Base-by-base conservation (phyloP, 1,140 invertebrate species). In the Trichonephila inaurata region DNA sequence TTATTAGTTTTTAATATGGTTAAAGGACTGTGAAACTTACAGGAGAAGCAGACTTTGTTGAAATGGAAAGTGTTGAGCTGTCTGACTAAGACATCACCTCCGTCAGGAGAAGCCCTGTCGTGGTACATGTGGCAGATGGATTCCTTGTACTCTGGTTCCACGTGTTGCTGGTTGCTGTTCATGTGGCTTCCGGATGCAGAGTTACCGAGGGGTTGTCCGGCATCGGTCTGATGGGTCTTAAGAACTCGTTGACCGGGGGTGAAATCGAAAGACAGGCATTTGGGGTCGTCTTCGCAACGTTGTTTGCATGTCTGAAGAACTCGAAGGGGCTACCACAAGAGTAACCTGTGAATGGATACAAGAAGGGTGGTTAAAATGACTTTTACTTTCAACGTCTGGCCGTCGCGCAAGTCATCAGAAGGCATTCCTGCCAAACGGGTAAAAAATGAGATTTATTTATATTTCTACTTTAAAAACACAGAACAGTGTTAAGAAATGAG, bases 191-290 rank as follows among this genome's bases (percentile, higher is more conserved):
- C 61, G 61, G 14, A n/a, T 21, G 28, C 33, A 12, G 18, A 82
- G n/a, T 19, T 40, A 10, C 66, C 83, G 18, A 14, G 44, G 24
- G 33, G 62, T 21, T 87, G n/a, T 60, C 82, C 40, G 21, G 10
- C 81, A 61, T 94, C 87, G 12, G 33, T 51, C 33, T 88, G 51
- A 5, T 83, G 81, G 21, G 94, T 81, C 58, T 87, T 86, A 1
- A 94, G 81, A 93, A 98, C 97, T 51, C 98, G 96, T 95, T 97
- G 97, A 77, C 98, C 98, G 0, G 98, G 98, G 95, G 98, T 97
- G 95, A 98, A 98, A 96, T 98, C 98, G 92, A 99, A 98, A 51
- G 98, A 98, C 64, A 97, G 97, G 95, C 98, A 98, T 62, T 98
- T 97, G 61, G 98, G 96, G 95, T 98, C 98, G 10, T 98, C 96